Evolutionary conservation across 2,113 vertebrate genomes (phyloP).

Genomic region (Phoxinus phoxinus): DNA sequence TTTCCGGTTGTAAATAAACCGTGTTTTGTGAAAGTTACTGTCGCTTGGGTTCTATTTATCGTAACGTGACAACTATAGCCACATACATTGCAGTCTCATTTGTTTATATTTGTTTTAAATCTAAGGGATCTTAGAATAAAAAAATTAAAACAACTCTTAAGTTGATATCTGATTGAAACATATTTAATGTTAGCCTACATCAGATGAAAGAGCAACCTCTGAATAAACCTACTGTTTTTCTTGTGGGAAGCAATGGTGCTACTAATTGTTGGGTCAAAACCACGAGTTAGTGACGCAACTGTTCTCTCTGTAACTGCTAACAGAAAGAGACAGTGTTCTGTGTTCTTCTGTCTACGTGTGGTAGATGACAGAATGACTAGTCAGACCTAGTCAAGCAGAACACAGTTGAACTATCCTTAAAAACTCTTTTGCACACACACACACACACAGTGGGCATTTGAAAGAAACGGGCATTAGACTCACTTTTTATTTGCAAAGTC

Average conservation of each 20-base stretch:
- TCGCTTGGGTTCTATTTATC: too few species aligned
- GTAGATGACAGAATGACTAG: slow-evolving; percentile 20
- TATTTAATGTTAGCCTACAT: not conserved
- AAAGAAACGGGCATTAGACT: not conserved
- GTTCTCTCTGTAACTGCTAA: not conserved
- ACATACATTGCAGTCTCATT: not conserved
- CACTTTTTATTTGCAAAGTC: slow-evolving; percentile 7
- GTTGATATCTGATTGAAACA: not conserved
- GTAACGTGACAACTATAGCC: not conserved
- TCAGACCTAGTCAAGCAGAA: slow-evolving; percentile 15
- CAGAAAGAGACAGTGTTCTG: slow-evolving; percentile 11
- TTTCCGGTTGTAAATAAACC: too few species aligned
- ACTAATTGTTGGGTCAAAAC: not conserved
- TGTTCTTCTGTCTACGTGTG: not conserved
- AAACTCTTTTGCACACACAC: not conserved
- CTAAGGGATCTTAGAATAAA: too few species aligned
- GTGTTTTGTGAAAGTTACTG: too few species aligned
- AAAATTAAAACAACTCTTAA: too few species aligned
- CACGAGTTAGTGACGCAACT: not conserved
- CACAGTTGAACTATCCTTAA: slow-evolving; percentile 9
- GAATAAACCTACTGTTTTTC: not conserved
- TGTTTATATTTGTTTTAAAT: too few species aligned
- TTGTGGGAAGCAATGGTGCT: not conserved
- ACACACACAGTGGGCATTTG: not conserved
- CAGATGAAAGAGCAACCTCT: not conserved